These are phyloP conservation scores for Megaustenia siamemsis DNA, from an alignment of 2,888 invertebrate genomes.

Conservation along the genomic window DNA sequence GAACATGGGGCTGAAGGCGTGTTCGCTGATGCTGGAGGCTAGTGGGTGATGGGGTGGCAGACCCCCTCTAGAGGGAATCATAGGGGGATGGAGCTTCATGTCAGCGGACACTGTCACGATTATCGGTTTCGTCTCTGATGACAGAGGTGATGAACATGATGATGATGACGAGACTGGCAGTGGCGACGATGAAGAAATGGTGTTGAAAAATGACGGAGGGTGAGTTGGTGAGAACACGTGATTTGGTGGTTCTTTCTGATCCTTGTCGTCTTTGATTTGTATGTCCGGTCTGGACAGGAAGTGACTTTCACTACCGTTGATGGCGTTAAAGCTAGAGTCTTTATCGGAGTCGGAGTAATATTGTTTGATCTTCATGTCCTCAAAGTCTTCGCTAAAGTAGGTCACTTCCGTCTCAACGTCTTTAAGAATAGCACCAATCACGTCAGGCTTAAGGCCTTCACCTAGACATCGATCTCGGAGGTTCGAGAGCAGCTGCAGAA, in stretches of 20 bases:
- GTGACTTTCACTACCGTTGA: conserved; percentile 18
- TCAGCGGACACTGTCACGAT: conserved; percentile 47
- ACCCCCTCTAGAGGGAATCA: conserved; percentile 55
- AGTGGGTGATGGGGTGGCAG: conserved; percentile 57
- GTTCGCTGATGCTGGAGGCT: conserved; percentile 63
- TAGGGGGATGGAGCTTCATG: conserved; percentile 40
- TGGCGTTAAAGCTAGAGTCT: conserved; percentile 1
- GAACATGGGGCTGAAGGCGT: conserved; percentile 62
- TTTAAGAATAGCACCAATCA: conserved; percentile 49
- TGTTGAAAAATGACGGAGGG: conserved; percentile 36
- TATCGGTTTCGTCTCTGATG: conserved; percentile 47
- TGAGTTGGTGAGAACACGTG: neutral
- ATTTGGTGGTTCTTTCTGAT: conserved; percentile 7
- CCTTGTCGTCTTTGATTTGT: conserved; percentile 6
- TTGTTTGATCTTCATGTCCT: conserved; percentile 50
- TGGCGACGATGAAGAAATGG: neutral
- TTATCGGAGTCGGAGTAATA: conserved; percentile 33
- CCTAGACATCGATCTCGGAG: conserved; percentile 38
- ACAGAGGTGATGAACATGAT: neutral
- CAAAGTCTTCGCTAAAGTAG: conserved; percentile 36
- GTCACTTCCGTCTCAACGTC: conserved; percentile 47
- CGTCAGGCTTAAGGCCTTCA: conserved; percentile 43
- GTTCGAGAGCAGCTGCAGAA: conserved; percentile 46
- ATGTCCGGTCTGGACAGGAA: conserved; percentile 43
- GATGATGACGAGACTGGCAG: conserved; percentile 30